Evolutionary conservation across 2,797 vertebrate species (phyloP).

Genomic region (Chromis chromis): DNA sequence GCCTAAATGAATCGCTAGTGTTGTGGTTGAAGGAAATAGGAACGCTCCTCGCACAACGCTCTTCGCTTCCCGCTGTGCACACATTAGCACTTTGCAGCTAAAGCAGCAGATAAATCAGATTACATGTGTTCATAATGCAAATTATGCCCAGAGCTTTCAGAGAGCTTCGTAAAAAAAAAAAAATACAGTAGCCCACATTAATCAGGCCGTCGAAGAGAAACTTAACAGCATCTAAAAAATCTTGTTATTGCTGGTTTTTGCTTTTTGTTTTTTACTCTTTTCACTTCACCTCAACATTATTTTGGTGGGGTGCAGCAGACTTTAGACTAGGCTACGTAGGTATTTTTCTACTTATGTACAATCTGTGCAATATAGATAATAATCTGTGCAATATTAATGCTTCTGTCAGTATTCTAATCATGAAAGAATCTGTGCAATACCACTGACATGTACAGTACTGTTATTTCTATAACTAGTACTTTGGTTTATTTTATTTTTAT

Average conservation of each 20-base stretch:
- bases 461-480: too few species aligned
- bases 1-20: constrained; percentile 34
- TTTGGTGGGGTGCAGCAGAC: neutral
- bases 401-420: too few species aligned
- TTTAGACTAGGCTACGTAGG: too few species aligned
- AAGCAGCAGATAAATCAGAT: constrained; percentile 63
- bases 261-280: neutral
- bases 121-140: constrained; percentile 53
- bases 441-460: too few species aligned
- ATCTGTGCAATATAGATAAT: too few species aligned
- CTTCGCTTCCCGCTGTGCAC: constrained; percentile 44
- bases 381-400: too few species aligned
- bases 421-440: too few species aligned
- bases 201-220: constrained; percentile 27
- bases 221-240: neutral
- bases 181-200: constrained; percentile 13
- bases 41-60: neutral
- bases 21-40: constrained; percentile 43
- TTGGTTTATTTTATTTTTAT: too few species aligned
- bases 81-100: constrained; percentile 47
- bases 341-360: too few species aligned
- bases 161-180: constrained; percentile 43
- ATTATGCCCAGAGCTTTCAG: constrained; percentile 42
- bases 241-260: constrained; percentile 4
- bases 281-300: neutral